Percentiles rank a stretch among this genome's conserved stretches.
Conservation (phyloP, 2,113 vertebrate species). For the Nothobranchius furzeri region DNA sequence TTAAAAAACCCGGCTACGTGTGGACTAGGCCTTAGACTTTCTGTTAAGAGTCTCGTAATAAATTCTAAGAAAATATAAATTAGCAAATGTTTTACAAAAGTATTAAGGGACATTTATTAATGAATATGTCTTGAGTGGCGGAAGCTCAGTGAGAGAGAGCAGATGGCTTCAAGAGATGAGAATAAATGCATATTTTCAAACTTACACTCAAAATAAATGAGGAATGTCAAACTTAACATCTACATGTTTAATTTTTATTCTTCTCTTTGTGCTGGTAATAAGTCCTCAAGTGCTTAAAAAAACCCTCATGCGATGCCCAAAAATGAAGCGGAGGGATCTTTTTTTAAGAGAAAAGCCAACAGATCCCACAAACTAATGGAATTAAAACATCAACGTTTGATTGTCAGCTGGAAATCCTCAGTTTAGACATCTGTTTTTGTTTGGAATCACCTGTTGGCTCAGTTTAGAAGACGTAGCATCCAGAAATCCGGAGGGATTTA, state of each 20-base stretch:
- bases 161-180: constrained; percentile 36
- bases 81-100: neutral
- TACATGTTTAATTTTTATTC: neutral
- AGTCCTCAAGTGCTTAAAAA: constrained; percentile 2
- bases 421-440: no score
- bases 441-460: no score
- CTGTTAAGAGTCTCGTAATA: neutral
- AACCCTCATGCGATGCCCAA: neutral
- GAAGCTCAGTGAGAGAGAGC: neutral
- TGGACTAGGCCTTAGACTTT: neutral
- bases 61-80: constrained; percentile 5
- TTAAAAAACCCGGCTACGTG: no score
- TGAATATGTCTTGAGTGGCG: neutral
- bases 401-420: constrained; percentile 47
- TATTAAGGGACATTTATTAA: neutral
- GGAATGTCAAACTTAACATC: constrained; percentile 12
- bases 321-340: neutral
- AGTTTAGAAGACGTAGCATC: no score
- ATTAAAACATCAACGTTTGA: constrained; percentile 27
- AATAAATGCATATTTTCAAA: constrained; percentile 45
- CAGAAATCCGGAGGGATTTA: neutral
- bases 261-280: neutral
- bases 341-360: neutral
- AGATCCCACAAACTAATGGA: neutral
- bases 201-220: neutral